phyloP scores from a whole-genome alignment of 2,888 invertebrate genomes.

The Polietes domitor region DNA sequence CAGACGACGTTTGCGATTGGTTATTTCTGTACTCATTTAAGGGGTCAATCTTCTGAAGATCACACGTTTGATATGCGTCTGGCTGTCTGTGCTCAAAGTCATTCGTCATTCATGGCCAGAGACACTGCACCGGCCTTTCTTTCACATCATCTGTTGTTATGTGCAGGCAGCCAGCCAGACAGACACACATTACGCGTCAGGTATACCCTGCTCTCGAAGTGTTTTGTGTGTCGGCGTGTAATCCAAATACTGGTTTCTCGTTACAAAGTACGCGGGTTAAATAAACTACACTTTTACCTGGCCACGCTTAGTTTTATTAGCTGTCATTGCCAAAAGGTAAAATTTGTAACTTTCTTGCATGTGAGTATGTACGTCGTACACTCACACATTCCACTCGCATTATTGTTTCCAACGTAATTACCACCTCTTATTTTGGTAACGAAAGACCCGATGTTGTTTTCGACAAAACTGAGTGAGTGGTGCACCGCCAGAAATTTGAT shows the following conservation, averaged over 20 bases:
- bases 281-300: not conserved
- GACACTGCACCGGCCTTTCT: too few species aligned
- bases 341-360: not conserved
- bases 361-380: not conserved
- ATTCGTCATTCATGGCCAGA: not conserved
- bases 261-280: not conserved
- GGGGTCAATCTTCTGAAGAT: slow-evolving; percentile 49
- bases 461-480: too few species aligned
- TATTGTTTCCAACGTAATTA: not conserved
- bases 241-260: not conserved
- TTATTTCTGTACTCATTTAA: slow-evolving; percentile 21
- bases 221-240: too few species aligned
- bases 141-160: too few species aligned
- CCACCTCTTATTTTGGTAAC: not conserved
- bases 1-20: slow-evolving; percentile 35
- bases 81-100: not conserved
- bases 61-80: not conserved
- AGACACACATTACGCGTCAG: not conserved
- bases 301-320: not conserved
- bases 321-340: not conserved
- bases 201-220: too few species aligned
- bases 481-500: not conserved
- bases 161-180: too few species aligned
- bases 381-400: not conserved
- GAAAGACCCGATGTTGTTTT: not conserved